A percentile compares a stretch with the other conserved stretches of the same genome.
Evolutionary conservation across 2,797 vertebrate species (phyloP).

Genomic region (Esox masquinongy): DNA sequence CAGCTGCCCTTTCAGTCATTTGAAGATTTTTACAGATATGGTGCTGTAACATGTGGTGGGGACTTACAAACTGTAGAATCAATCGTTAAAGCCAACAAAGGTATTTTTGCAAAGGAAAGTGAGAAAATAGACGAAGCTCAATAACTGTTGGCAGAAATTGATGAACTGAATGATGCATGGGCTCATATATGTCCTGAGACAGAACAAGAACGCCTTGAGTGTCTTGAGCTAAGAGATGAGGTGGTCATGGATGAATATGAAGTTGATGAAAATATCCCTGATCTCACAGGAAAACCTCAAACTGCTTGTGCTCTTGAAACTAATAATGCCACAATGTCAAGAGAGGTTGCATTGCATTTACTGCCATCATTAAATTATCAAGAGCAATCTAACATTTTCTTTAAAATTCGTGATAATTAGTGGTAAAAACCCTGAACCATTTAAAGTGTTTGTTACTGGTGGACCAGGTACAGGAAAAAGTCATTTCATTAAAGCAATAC

Average conservation of each 20-base stretch:
- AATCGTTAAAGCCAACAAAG: slow-evolving; percentile 5
- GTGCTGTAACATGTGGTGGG: too few species aligned
- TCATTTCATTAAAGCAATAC: slow-evolving; percentile 6
- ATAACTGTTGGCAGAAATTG: slow-evolving; percentile 1
- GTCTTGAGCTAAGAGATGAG: not conserved
- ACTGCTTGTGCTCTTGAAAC: not conserved
- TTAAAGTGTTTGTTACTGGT: slow-evolving; percentile 10
- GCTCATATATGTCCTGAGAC: not conserved
- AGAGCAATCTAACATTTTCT: not conserved
- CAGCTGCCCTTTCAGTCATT: too few species aligned
- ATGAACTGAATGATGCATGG: slow-evolving; percentile 12
- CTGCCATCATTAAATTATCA: too few species aligned
- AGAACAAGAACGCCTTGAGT: too few species aligned
- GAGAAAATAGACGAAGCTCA: slow-evolving; percentile 11
- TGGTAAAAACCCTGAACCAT: slow-evolving; percentile 16
- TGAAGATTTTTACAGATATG: too few species aligned
- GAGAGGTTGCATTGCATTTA: too few species aligned
- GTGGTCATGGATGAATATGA: not conserved
- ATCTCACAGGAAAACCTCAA: not conserved
- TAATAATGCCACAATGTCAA: not conserved
- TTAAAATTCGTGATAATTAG: not conserved
- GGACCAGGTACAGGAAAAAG: too few species aligned
- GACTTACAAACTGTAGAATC: too few species aligned
- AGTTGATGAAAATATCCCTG: not conserved
- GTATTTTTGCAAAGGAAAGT: slow-evolving; percentile 17